Evolutionary conservation across 2,888 invertebrate species (phyloP).

Genomic region (Callimorpha dominula): DNA sequence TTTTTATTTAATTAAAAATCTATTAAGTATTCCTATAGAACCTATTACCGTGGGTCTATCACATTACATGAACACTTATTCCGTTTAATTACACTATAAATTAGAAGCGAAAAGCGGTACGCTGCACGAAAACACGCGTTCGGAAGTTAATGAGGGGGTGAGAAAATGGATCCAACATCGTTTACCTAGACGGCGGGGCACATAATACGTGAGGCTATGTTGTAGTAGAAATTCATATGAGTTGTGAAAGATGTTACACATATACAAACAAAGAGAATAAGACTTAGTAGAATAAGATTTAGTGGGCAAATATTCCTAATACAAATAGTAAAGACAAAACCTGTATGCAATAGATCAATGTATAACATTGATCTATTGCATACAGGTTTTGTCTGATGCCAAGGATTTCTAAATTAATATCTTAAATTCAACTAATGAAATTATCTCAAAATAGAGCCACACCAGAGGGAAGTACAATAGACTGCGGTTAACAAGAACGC

Average conservation of each 20-base stretch:
- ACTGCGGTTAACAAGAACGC: no score
- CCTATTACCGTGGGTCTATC: conserved; percentile 33
- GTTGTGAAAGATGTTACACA: not conserved
- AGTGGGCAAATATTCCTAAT: not conserved
- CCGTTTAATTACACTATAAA: conserved; percentile 50
- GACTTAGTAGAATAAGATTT: not conserved
- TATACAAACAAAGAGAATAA: not conserved
- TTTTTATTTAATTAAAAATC: no score
- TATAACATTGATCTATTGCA: no score
- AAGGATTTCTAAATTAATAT: no score
- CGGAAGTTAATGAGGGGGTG: conserved; percentile 32
- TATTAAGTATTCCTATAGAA: conserved; percentile 12
- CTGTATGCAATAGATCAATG: not conserved
- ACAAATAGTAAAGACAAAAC: not conserved
- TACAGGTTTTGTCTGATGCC: no score
- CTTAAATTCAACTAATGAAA: not conserved
- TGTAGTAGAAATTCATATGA: not conserved
- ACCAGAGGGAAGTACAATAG: not conserved
- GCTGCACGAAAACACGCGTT: conserved; percentile 42
- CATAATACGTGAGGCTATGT: not conserved
- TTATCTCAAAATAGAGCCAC: not conserved
- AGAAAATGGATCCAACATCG: conserved; percentile 16
- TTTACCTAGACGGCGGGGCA: conserved; percentile 11
- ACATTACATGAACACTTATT: conserved; percentile 39
- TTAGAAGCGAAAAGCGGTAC: conserved; percentile 32